Evolutionary conservation across 2,888 invertebrate species (phyloP).

Genomic region (Synanthedon vespiformis): DNA sequence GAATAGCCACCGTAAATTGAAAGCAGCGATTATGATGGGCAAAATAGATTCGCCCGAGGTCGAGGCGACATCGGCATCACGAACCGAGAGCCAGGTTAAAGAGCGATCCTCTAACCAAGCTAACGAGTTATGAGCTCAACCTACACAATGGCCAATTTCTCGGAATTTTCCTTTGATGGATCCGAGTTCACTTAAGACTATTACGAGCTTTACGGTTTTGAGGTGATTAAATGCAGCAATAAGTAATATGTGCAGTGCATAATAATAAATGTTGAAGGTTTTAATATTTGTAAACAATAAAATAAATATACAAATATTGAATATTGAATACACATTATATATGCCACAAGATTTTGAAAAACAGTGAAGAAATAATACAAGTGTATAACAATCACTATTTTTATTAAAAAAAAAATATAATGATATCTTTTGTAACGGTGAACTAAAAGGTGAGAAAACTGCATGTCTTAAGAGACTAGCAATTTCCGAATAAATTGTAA

Average conservation of each 20-base stretch:
- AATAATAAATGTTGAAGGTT: too few species aligned
- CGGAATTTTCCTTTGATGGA: constrained; percentile 51
- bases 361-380: too few species aligned
- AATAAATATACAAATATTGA: too few species aligned
- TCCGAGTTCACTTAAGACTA: constrained; percentile 33
- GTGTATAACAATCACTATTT: too few species aligned
- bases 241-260: not conserved
- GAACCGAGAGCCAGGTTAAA: constrained; percentile 51
- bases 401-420: too few species aligned
- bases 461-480: too few species aligned
- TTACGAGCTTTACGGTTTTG: not conserved
- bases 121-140: constrained; percentile 52
- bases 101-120: constrained; percentile 47
- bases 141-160: constrained; percentile 65
- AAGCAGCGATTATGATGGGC: constrained; percentile 63
- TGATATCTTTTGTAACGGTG: too few species aligned
- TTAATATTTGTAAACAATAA: too few species aligned
- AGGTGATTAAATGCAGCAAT: not conserved
- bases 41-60: constrained; percentile 58
- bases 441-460: too few species aligned
- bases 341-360: too few species aligned
- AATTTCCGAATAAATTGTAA: too few species aligned
- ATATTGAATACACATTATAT: too few species aligned
- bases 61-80: constrained; percentile 66
- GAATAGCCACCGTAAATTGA: constrained; percentile 63